Evolutionary conservation across 2,888 invertebrate species (phyloP).

Genomic region (Ctenicera cuprea): DNA sequence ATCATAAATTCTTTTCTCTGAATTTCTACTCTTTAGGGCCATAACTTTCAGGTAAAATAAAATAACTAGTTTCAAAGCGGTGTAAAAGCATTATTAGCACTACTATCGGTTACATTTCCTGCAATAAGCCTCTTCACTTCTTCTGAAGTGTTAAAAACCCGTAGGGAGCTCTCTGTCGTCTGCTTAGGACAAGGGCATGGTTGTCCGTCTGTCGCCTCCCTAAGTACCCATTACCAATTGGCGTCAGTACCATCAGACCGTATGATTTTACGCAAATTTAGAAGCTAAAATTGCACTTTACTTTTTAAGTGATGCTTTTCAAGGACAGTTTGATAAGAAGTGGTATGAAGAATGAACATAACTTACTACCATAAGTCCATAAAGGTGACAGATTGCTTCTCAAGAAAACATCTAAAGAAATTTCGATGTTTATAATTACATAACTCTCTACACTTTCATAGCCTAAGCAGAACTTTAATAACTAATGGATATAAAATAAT

Average conservation of each 20-base stretch:
- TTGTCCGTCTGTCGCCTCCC: conserved; percentile 41
- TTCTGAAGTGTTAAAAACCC: conserved; percentile 38
- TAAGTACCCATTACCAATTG: conserved; percentile 43
- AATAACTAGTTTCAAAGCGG: not conserved
- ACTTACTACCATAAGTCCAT: no score
- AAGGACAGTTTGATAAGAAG: not conserved
- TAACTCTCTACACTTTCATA: no score
- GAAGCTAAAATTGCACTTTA: conserved; percentile 18
- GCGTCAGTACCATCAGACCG: conserved; percentile 46
- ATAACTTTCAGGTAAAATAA: conserved; percentile 19
- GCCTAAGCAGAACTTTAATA: no score
- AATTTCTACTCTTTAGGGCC: not conserved
- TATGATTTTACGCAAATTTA: conserved; percentile 42
- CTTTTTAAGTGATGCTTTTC: conserved; percentile 1
- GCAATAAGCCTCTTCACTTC: conserved; percentile 35
- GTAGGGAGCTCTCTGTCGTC: conserved; percentile 39
- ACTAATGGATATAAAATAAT: no score
- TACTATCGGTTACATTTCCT: conserved; percentile 38
- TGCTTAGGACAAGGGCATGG: conserved; percentile 15
- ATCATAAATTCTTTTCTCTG: no score
- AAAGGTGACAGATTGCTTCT: no score
- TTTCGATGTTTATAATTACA: no score
- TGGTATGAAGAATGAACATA: no score
- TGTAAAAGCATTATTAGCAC: not conserved
- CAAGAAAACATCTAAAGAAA: no score